Base-by-base conservation (phyloP, 2,113 vertebrate genomes). In the Elanus axillaris region DNA sequence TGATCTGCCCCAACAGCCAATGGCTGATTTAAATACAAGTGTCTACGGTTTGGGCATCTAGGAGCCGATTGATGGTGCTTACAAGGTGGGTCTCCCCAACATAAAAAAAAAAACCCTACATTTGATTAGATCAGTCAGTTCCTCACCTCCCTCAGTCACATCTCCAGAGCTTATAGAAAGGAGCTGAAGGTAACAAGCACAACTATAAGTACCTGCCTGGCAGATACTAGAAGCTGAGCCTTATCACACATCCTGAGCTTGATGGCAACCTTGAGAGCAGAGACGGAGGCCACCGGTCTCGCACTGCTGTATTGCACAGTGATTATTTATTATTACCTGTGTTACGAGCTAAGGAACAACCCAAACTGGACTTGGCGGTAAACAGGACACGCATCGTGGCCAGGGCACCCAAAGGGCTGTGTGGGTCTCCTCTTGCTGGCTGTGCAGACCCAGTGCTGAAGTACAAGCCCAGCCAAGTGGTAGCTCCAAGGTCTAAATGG, bases 1-100 rank as follows among this genome's bases (percentile, higher is more conserved):
- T 0, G 1, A 55, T 34, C 36, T 18, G 27, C 9, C 31, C 48
- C 0, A 5, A 25, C 8, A 31, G 31, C 16, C 3, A 10, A 19
- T 0, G 7, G 7, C 4, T 29, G 34, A 27, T 43, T 52, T 38
- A 32, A 75, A 66, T 8, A 12, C 8, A 18, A 19, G 10, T 38
- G 4, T 9, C 59, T 66, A 53, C 1, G 1, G 17, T 36, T 50
- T 83, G 72, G 72, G 38, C 40, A 59, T 50, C 53, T 20, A 64
- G 42, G 40, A 73, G 50, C 0, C 1, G 3, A 53, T 7, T 2
- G 12, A 19, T 3, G 19, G 66, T 45, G 62, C 2, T 78, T 53
- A 18, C 0, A 0, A 7, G n/a, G 27, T 55, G n/a, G 36, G 1
- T 84, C 3, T 59, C 4, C 48, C 21, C 42, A 36, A 5, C 29